These are phyloP conservation scores for Paralvinella palmiformis DNA, from an alignment of 1,140 invertebrate species.

Conservation along the genomic window DNA sequence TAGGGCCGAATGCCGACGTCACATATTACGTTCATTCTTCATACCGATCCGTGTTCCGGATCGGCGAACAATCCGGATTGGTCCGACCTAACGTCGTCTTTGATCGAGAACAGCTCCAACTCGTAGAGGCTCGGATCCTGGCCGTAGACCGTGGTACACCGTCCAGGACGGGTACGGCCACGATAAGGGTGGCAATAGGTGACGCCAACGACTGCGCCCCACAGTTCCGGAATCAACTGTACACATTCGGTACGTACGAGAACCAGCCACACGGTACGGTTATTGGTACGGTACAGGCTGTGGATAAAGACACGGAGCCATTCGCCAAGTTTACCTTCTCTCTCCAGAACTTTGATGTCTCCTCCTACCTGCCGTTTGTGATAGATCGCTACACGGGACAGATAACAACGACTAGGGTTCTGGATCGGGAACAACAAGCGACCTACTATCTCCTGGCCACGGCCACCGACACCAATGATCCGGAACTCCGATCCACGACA, in stretches of 20 bases:
- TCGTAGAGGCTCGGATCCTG: background rate
- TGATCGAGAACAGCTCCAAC: constrained; percentile 1
- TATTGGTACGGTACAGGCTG: constrained; percentile 8
- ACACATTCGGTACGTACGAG: constrained; percentile 14
- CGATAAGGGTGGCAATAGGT: constrained; percentile 3
- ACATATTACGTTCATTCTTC: background rate
- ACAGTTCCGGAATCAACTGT: constrained; percentile 1
- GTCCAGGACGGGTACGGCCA: background rate
- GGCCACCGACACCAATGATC: background rate
- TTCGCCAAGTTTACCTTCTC: constrained; percentile 9
- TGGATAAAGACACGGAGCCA: constrained; percentile 15
- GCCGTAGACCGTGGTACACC: constrained; percentile 4
- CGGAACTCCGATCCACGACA: background rate
- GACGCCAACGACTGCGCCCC: constrained; percentile 17
- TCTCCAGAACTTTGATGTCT: background rate
- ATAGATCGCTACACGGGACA: constrained; percentile 83
- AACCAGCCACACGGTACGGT: constrained; percentile 17
- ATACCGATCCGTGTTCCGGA: background rate
- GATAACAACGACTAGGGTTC: constrained; percentile 76
- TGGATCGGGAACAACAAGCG: constrained; percentile 64
- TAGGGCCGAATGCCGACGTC: constrained; percentile 9
- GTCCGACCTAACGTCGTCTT: constrained; percentile 1
- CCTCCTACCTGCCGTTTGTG: constrained; percentile 66
- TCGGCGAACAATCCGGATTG: constrained; percentile 6
- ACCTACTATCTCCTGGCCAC: constrained; percentile 9